Conservation (phyloP, 2,888 invertebrate species). For the Leucophenga maculata region DNA sequence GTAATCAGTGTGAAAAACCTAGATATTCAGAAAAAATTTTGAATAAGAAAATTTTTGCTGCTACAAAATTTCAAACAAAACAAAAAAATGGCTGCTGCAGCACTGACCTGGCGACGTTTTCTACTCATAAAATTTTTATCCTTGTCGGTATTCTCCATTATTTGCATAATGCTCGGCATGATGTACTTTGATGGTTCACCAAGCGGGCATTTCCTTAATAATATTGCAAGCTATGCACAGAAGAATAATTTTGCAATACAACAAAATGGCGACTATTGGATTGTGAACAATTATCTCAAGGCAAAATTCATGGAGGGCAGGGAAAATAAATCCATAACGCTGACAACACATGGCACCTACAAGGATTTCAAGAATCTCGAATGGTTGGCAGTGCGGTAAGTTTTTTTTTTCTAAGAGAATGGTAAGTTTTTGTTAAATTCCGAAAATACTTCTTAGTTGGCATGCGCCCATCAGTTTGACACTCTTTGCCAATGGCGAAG, state of each 20-base stretch:
- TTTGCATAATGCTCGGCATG: no score
- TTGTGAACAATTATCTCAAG: conserved; percentile 37
- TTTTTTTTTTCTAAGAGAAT: background rate
- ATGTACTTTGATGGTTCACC: no score
- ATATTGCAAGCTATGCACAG: background rate
- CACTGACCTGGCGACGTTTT: conserved; percentile 13
- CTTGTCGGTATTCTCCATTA: background rate
- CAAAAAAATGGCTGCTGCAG: conserved; percentile 22
- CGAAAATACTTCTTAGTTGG: conserved; percentile 28
- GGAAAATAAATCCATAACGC: conserved; percentile 37
- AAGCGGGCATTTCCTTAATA: no score
- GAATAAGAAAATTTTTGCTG: no score
- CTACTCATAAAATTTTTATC: conserved; percentile 5
- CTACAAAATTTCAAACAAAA: no score
- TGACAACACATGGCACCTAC: conserved; percentile 41
- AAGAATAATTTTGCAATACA: conserved; percentile 31
- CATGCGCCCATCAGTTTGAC: conserved; percentile 42
- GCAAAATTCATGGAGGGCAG: background rate
- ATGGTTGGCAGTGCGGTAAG: conserved; percentile 31
- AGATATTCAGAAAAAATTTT: no score
- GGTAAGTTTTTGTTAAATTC: no score
- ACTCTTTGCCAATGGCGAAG: conserved; percentile 31
- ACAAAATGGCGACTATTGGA: conserved; percentile 46
- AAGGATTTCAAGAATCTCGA: conserved; percentile 36
- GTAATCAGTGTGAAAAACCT: no score